phyloP scores from a whole-genome alignment of 1,140 invertebrate species.

The Hyles euphorbiae region DNA sequence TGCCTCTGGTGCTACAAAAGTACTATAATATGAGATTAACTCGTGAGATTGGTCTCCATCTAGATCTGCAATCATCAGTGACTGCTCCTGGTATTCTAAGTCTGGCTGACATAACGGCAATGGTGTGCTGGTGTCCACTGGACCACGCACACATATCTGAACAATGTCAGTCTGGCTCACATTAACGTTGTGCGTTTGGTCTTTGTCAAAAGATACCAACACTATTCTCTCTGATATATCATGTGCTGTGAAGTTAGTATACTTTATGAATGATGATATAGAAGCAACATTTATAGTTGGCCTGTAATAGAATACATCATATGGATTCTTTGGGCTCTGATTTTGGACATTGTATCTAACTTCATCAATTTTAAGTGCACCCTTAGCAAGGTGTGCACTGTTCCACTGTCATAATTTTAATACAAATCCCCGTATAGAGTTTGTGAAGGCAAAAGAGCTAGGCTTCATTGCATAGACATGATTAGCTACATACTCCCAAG shows the following conservation, averaged over 20 bases:
- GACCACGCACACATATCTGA: slow-evolving; percentile 79
- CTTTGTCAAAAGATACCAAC: slow-evolving; percentile 84
- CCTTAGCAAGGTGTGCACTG: slow-evolving; percentile 66
- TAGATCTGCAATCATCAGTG: slow-evolving; percentile 82
- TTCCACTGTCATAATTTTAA: slow-evolving; percentile 89
- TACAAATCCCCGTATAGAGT: slow-evolving; percentile 81
- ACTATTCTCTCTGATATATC: slow-evolving; percentile 83
- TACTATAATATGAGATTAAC: slow-evolving; percentile 83
- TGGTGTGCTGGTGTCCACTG: slow-evolving; percentile 45
- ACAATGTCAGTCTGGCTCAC: slow-evolving; percentile 83
- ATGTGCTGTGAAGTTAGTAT: slow-evolving; percentile 68
- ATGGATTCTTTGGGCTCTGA: slow-evolving; percentile 58
- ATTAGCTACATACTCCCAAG: slow-evolving; percentile 76
- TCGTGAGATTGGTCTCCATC: slow-evolving; percentile 84
- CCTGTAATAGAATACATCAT: slow-evolving; percentile 61
- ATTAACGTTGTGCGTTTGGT: slow-evolving; percentile 83
- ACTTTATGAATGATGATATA: slow-evolving; percentile 64
- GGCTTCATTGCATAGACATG: slow-evolving; percentile 82
- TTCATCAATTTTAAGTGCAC: slow-evolving; percentile 67
- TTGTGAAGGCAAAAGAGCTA: slow-evolving; percentile 78
- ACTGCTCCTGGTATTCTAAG: slow-evolving; percentile 81
- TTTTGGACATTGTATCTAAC: slow-evolving; percentile 64
- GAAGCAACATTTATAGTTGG: slow-evolving; percentile 55
- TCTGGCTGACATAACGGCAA: slow-evolving; percentile 82
- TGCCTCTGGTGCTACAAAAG: slow-evolving; percentile 73